phyloP scores from a whole-genome alignment of 2,888 invertebrate genomes.

The Entomobrya multifasciata region DNA sequence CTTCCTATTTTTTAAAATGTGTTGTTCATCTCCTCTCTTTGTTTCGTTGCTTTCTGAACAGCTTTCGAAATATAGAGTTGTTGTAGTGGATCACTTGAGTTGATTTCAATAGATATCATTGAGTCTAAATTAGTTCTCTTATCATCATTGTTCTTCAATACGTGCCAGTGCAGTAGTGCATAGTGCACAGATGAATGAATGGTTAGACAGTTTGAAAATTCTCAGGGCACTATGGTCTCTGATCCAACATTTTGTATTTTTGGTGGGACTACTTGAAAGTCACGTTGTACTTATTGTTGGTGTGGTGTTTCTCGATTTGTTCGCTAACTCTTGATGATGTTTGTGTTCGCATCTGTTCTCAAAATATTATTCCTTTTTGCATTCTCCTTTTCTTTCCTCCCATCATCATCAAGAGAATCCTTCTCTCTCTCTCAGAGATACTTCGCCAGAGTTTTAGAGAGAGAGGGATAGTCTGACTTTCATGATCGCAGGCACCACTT shows the following conservation, averaged over 20 bases:
- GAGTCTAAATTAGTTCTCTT: conserved; percentile 72
- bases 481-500: too few species aligned
- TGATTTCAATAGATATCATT: conserved; percentile 72
- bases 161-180: background rate
- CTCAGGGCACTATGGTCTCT: background rate
- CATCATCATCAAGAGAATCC: background rate
- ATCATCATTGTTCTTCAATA: conserved; percentile 65
- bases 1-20: background rate
- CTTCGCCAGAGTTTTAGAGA: too few species aligned
- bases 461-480: too few species aligned
- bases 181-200: background rate
- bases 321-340: conserved; percentile 46
- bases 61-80: background rate
- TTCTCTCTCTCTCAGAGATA: too few species aligned
- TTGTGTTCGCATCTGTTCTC: conserved; percentile 47
- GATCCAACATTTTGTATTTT: too few species aligned
- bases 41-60: conserved; percentile 47
- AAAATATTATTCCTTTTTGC: conserved; percentile 39
- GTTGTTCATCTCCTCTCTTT: conserved; percentile 3
- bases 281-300: conserved; percentile 14
- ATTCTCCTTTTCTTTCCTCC: conserved; percentile 8
- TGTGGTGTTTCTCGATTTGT: conserved; percentile 7
- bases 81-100: conserved; percentile 64
- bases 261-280: conserved; percentile 18
- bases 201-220: background rate